Evolutionary conservation across 2,888 invertebrate species (phyloP), one percentile per base, ranked within the genome.

Genomic region (Synanthedon vespiformis): DNA sequence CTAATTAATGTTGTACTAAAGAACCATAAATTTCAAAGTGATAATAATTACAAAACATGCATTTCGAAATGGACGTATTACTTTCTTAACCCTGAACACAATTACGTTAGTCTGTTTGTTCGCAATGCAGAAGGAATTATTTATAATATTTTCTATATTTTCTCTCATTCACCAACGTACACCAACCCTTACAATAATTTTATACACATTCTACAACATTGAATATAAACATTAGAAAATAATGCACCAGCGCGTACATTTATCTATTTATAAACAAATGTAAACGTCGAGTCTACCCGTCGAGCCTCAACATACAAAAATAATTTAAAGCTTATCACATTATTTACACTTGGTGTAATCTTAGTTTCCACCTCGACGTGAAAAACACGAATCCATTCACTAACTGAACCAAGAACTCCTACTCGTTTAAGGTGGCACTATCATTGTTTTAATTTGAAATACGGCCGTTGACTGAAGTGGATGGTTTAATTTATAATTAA

Each of bases 301-400:
- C 56, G 64, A 65, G 68, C 66, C 66, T 65, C 61, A 73, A 72
- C 67, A 64, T 75, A 67, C 66, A 81, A 80, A 77, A 86, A 85
- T 82, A 84, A 84, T 83, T 86, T 87, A 86, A 85, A 84, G 84
- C 83, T 84, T 79, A 83, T 82, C 74, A 77, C 74, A 75, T 67
- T 67, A 67, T 69, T 72, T 72, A 76, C 77, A 70, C 71, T 62
- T 58, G 54, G 71, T 74, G 72, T 74, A 74, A 71, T 70, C 70
- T 67, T 69, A 59, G 60, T 58, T 58, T 44, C 44, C 44, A 13
- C 6, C n/a, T 8, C 44, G 44, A 34, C 6, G 10, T 34, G 34
- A 34, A 34, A 34, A 34, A 34, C 34, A 34, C 8, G 34, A 34
- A 34, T 10, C 34, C 34, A 34, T 34, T 34, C 34, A 10, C 34